A percentile compares a stretch with the other conserved stretches of the same genome.
phyloP scores from a whole-genome alignment of 2,888 invertebrate species.

The Philereme transversata region DNA sequence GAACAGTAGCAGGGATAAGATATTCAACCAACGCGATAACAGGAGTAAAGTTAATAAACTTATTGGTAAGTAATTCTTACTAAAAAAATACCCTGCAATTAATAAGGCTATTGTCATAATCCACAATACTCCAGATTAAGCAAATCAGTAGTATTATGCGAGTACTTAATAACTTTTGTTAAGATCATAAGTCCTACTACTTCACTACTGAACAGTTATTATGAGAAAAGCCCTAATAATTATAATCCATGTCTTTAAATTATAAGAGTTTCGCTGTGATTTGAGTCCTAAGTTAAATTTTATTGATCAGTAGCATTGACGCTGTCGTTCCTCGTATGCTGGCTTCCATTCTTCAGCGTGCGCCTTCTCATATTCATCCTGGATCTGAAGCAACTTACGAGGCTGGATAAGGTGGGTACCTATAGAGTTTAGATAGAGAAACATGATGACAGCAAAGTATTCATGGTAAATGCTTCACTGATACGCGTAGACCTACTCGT shows the following conservation, averaged over 20 bases:
- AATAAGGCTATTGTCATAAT: too few relatives aligned
- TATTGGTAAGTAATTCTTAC: conserved; percentile 51
- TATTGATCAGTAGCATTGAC: conserved; percentile 69
- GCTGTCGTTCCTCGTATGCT: conserved; percentile 70
- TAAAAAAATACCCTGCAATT: background rate
- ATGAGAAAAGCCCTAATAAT: too few relatives aligned
- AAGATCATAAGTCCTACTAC: too few relatives aligned
- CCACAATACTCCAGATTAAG: too few relatives aligned
- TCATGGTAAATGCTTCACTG: too few relatives aligned
- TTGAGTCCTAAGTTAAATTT: conserved; percentile 18
- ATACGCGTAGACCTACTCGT: too few relatives aligned
- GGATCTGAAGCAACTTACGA: conserved; percentile 48
- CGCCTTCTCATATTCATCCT: conserved; percentile 54
- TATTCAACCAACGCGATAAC: conserved; percentile 59
- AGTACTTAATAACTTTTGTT: too few relatives aligned
- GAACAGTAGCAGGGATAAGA: conserved; percentile 43
- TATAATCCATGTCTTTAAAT: too few relatives aligned
- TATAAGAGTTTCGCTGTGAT: background rate
- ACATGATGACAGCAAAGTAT: too few relatives aligned
- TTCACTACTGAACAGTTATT: too few relatives aligned
- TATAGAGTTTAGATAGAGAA: too few relatives aligned
- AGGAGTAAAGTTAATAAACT: conserved; percentile 63
- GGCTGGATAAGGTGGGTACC: conserved; percentile 49
- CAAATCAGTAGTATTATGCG: too few relatives aligned
- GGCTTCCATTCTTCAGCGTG: conserved; percentile 67